phyloP scores from a whole-genome alignment of 1,140 invertebrate genomes.

The Augochlora pura region DNA sequence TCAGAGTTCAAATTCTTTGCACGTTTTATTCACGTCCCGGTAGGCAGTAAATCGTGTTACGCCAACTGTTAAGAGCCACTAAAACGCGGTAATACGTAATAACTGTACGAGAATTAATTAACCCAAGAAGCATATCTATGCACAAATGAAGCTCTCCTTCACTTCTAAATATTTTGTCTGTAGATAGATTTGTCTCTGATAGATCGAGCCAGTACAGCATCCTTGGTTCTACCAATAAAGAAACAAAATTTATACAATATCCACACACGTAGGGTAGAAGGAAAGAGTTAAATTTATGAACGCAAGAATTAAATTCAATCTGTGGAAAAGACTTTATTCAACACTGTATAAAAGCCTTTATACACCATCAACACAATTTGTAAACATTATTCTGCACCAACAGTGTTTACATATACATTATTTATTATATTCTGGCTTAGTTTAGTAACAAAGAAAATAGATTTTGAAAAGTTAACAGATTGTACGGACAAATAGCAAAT shows the following conservation, averaged over 20 bases:
- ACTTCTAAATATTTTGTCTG: constrained; percentile 4
- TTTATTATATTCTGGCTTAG: not conserved
- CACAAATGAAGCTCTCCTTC: constrained; percentile 10
- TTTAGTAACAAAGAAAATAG: too few species aligned
- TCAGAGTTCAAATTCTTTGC: not conserved
- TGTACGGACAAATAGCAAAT: too few species aligned
- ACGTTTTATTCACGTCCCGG: constrained; percentile 20
- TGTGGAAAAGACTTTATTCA: not conserved
- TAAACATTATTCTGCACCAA: not conserved
- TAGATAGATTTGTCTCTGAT: not conserved
- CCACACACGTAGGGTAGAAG: not conserved
- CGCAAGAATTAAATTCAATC: too few species aligned
- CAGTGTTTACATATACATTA: not conserved
- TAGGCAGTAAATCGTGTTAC: constrained; percentile 15
- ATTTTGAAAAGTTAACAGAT: too few species aligned
- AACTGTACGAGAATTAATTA: constrained; percentile 30
- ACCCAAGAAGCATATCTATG: constrained; percentile 6
- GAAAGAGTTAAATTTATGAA: too few species aligned
- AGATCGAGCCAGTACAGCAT: not conserved
- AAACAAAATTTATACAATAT: not conserved
- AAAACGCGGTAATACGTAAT: constrained; percentile 27
- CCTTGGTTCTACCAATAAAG: not conserved
- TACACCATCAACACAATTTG: not conserved
- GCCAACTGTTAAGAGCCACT: constrained; percentile 10
- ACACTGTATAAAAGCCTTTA: not conserved